Evolutionary conservation across 2,113 vertebrate genomes (phyloP).

Genomic region (Rhinopomastus cyanomelas): DNA sequence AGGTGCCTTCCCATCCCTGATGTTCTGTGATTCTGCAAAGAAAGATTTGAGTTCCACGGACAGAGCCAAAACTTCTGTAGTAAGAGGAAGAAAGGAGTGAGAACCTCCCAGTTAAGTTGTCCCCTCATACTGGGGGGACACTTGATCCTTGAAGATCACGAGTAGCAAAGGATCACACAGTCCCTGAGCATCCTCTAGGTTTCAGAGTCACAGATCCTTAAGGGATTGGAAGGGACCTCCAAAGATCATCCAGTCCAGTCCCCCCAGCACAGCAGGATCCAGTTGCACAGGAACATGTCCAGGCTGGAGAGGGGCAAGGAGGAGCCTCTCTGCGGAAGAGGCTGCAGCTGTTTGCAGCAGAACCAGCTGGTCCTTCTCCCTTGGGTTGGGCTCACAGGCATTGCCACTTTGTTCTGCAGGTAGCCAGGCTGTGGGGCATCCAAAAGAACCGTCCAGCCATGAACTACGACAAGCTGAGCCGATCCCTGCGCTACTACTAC

Average conservation of each 20-base stretch:
- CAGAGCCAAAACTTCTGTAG: neutral
- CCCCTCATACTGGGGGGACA: neutral
- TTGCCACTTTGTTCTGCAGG: constrained; percentile 72
- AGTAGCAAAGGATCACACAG: neutral
- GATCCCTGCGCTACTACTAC: constrained; percentile 95
- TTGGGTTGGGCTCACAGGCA: neutral
- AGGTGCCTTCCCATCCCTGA: too few species aligned
- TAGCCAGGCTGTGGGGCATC: constrained; percentile 97
- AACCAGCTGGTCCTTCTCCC: neutral
- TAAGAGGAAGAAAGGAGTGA: neutral
- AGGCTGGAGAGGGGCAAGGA: neutral
- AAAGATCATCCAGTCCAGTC: too few species aligned
- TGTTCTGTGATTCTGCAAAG: too few species aligned
- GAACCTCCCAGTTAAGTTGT: neutral
- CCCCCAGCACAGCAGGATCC: too few species aligned
- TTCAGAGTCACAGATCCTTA: too few species aligned
- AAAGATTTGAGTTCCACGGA: neutral
- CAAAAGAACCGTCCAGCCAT: constrained; percentile 99
- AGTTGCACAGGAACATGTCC: too few species aligned
- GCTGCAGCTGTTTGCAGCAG: neutral
- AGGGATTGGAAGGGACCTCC: too few species aligned
- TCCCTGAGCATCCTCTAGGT: neutral
- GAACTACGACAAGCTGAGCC: constrained; percentile 99
- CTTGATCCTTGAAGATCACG: neutral
- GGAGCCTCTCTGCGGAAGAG: neutral